Evolutionary conservation across 2,797 vertebrate species (phyloP).

Genomic region (Rhabdomys pumilio): DNA sequence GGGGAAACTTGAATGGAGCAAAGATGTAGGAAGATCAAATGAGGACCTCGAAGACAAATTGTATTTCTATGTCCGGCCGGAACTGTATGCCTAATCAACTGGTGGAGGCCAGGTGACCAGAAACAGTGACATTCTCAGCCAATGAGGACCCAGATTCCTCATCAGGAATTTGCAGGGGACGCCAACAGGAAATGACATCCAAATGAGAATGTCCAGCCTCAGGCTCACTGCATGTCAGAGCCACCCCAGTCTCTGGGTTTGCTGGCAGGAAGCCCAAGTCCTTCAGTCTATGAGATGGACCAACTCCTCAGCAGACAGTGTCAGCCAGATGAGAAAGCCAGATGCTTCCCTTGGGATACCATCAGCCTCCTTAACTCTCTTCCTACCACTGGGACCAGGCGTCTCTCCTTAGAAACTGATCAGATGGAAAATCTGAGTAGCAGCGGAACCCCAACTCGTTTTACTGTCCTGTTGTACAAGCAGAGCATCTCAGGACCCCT

Average conservation of each 20-base stretch:
- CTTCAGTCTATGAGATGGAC: background rate
- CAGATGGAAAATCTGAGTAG: background rate
- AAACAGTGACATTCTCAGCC: constrained; percentile 14
- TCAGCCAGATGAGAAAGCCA: background rate
- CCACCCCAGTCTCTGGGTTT: background rate
- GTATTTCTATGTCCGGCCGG: background rate
- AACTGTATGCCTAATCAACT: background rate
- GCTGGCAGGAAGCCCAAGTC: background rate
- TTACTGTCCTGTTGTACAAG: background rate
- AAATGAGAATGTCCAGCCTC: background rate
- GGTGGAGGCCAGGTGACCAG: background rate
- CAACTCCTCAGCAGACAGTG: background rate
- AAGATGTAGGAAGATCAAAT: background rate
- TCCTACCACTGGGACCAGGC: background rate
- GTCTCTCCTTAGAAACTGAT: background rate
- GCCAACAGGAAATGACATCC: background rate
- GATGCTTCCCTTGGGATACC: background rate
- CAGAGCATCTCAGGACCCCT: background rate
- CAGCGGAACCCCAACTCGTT: background rate
- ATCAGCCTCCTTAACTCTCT: background rate
- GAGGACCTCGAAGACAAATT: background rate
- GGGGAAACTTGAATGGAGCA: background rate
- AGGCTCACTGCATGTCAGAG: background rate
- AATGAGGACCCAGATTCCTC: background rate
- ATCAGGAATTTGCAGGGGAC: background rate